Evolutionary conservation across 2,797 vertebrate genomes (phyloP), one percentile per base, ranked within the genome.

Genomic region (Intellagama lesueurii): DNA sequence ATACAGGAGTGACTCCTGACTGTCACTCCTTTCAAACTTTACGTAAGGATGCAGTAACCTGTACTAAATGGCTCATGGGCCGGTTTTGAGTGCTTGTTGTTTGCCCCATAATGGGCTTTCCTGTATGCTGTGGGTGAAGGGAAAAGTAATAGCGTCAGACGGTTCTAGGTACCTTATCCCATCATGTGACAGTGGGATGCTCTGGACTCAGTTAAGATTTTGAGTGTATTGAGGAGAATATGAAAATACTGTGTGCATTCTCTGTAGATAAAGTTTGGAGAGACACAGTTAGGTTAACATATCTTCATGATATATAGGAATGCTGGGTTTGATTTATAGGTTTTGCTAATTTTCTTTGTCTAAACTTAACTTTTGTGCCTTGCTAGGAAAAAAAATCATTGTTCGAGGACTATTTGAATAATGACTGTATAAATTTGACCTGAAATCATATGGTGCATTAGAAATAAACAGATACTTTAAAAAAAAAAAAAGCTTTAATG

Each of bases 321-420:
- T 88, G 70, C 0, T 56, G 91, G 89, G 85, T 93, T 92, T 92
- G 92, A 88, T 89, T 94, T 80, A 80, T 91, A n/a, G 64, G 30
- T 93, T 95, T 94, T 93, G 93, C 87, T 93, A 93, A 87, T 94
- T 94, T 94, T 92, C 88, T 92, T 3, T 92, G 93, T 94, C 94
- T 93, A 90, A 94, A 92, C 90, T 92, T 94, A 94, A 95, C 92
- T 95, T 92, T 95, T 95, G 90, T 93, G 94, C 93, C 32, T 0
- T 92, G 92, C 90, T 94, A 88, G 91, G 91, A 87, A 91, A 92
- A 81, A 92, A 92, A 75, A 93, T 84, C 66, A 89, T 94, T 94
- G 32, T 93, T 92, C 87, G 88, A 95, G 89, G 90, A 93, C 91
- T 93, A 93, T 94, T 94, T 95, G 90, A 87, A 76, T 92, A 91